phyloP scores from a whole-genome alignment of 2,797 vertebrate species.

The Phrynocephalus forsythii region DNA sequence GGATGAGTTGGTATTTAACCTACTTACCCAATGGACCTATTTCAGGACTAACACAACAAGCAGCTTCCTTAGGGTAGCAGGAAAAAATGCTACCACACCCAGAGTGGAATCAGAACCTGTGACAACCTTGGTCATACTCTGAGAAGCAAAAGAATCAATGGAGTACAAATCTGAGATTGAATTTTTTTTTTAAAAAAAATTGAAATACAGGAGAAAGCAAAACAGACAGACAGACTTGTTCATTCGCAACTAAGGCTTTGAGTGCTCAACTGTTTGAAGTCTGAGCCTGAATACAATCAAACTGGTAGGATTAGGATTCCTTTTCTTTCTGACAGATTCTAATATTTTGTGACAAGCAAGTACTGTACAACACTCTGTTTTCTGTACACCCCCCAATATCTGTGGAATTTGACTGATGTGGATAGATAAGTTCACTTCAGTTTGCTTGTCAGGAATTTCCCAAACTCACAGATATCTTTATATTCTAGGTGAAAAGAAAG shows the following conservation, averaged over 20 bases:
- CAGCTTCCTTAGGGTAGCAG: neutral
- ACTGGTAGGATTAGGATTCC: neutral
- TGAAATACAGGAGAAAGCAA: neutral
- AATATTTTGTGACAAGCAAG: neutral
- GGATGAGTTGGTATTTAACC: conserved; percentile 2
- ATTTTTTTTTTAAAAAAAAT: neutral
- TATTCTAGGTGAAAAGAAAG: neutral
- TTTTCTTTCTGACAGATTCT: neutral
- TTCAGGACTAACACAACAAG: neutral
- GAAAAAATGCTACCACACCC: neutral
- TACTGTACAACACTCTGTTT: neutral
- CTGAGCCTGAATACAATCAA: neutral
- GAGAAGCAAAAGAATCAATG: neutral
- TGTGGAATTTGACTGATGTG: neutral
- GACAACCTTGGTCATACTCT: too few species aligned
- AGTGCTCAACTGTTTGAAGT: neutral
- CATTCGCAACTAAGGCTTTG: neutral
- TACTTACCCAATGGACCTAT: conserved; percentile 30
- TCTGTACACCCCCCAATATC: neutral
- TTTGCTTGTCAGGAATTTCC: neutral
- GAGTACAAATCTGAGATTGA: neutral
- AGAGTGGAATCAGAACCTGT: neutral
- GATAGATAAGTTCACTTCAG: neutral
- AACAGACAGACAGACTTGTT: neutral
- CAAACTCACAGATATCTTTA: neutral